Percentiles rank a stretch among this genome's conserved stretches.
Evolutionary conservation across 2,888 invertebrate genomes (phyloP).

Genomic region (Tenthredo livida): DNA sequence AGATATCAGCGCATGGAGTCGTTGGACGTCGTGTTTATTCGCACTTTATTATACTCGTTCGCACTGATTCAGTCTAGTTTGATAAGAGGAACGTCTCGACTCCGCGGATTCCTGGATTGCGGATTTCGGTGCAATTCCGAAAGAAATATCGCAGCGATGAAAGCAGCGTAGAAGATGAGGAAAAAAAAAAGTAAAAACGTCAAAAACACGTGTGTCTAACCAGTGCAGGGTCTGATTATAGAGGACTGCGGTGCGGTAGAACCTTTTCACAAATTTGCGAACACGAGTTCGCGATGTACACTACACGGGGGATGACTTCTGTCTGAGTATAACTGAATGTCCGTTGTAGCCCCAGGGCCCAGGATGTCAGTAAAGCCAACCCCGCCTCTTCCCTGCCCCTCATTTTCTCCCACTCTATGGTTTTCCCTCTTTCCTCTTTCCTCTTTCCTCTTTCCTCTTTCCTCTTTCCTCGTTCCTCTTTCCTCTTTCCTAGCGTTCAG

Average conservation of each 20-base stretch:
- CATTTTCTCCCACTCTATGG: slow-evolving; percentile 58
- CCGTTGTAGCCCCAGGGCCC: slow-evolving; percentile 19
- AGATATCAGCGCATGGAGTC: slow-evolving; percentile 6
- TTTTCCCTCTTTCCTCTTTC: slow-evolving; percentile 42
- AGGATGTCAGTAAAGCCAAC: slow-evolving; percentile 48
- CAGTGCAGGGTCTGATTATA: neutral
- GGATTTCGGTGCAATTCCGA: neutral
- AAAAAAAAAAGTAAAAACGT: slow-evolving; percentile 3
- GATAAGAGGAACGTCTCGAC: neutral
- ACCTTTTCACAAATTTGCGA: slow-evolving; percentile 8
- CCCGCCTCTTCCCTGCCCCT: slow-evolving; percentile 62
- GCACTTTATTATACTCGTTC: neutral
- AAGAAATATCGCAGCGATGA: neutral
- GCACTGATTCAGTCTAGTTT: neutral
- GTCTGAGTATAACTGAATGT: slow-evolving; percentile 16
- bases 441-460: too few relatives aligned
- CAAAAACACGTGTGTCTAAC: slow-evolving; percentile 13
- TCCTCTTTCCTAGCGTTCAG: slow-evolving; percentile 35
- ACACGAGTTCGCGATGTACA: slow-evolving; percentile 21
- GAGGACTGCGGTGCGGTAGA: neutral
- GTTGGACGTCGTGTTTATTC: neutral
- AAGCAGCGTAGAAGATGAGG: neutral
- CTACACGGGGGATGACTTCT: slow-evolving; percentile 52
- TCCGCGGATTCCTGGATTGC: too few relatives aligned
- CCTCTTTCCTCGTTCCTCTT: slow-evolving; percentile 42